These are phyloP conservation scores for Sycobia sp. DNA, from an alignment of 1,140 invertebrate genomes.

Conservation along the genomic window DNA sequence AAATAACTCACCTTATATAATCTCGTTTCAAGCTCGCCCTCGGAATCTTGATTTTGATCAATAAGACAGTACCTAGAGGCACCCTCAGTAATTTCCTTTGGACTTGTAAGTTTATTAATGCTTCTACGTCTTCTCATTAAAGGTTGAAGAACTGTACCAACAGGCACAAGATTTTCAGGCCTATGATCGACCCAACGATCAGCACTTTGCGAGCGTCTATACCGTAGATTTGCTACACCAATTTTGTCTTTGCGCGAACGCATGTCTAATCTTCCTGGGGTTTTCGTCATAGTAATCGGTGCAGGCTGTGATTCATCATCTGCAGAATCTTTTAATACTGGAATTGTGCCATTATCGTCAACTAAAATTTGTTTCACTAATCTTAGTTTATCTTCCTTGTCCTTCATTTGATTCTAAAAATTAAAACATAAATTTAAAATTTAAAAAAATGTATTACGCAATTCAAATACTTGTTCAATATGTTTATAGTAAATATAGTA, in stretches of 20 bases:
- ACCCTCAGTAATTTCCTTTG: slow-evolving; percentile 62
- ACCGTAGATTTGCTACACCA: slow-evolving; percentile 73
- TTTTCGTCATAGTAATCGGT: slow-evolving; percentile 38
- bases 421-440: background rate
- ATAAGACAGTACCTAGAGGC: slow-evolving; percentile 89
- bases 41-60: slow-evolving; percentile 87
- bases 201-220: slow-evolving; percentile 79
- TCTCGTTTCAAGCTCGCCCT: slow-evolving; percentile 91
- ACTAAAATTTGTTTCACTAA: slow-evolving; percentile 61
- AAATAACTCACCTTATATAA: slow-evolving; percentile 85
- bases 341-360: slow-evolving; percentile 42
- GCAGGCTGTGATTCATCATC: slow-evolving; percentile 14
- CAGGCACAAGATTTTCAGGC: slow-evolving; percentile 71
- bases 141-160: slow-evolving; percentile 89
- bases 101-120: slow-evolving; percentile 75
- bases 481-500: too few species aligned
- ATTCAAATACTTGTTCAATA: too few species aligned
- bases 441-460: background rate
- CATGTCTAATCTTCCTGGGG: slow-evolving; percentile 36
- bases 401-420: slow-evolving; percentile 58
- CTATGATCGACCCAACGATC: slow-evolving; percentile 91
- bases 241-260: slow-evolving; percentile 53
- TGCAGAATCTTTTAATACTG: slow-evolving; percentile 40
- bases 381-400: slow-evolving; percentile 62
- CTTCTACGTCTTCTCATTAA: slow-evolving; percentile 82